Evolutionary conservation across 2,797 vertebrate species (phyloP).

Genomic region (Tinamus major): DNA sequence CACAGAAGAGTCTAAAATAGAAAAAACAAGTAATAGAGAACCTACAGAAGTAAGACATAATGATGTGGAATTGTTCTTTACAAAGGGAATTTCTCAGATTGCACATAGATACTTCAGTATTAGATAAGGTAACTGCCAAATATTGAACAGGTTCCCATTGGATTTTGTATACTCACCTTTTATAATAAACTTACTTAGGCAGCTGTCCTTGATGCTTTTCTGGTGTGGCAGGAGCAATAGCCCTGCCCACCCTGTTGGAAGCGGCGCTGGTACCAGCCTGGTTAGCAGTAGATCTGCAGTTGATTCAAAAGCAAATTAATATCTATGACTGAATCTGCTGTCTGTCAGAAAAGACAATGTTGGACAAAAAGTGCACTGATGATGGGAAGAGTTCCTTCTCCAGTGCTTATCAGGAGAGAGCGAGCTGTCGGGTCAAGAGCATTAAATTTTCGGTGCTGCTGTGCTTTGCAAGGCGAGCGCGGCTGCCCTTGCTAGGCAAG

Average conservation of each 20-base stretch:
- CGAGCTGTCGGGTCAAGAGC: not conserved
- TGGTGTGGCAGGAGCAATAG: not conserved
- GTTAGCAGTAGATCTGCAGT: not conserved
- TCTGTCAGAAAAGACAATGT: not conserved
- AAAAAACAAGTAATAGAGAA: not conserved
- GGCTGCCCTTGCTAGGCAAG: constrained; percentile 21
- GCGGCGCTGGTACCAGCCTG: not conserved
- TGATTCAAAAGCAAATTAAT: not conserved
- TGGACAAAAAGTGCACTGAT: not conserved
- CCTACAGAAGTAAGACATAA: not conserved
- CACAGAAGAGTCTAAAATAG: not conserved
- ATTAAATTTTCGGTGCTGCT: not conserved
- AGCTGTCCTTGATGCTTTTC: not conserved
- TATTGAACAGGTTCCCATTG: accelerated
- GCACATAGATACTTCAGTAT: not conserved
- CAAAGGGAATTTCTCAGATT: not conserved
- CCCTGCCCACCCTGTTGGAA: not conserved
- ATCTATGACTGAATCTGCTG: not conserved
- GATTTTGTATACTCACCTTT: not conserved
- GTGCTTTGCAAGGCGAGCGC: not conserved
- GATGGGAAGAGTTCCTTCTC: not conserved
- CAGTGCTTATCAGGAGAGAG: not conserved
- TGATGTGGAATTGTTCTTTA: not conserved
- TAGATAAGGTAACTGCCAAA: not conserved
- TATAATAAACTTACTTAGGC: not conserved